Evolutionary conservation across 1,140 invertebrate genomes (phyloP).

Genomic region (Piezodorus guildinii): DNA sequence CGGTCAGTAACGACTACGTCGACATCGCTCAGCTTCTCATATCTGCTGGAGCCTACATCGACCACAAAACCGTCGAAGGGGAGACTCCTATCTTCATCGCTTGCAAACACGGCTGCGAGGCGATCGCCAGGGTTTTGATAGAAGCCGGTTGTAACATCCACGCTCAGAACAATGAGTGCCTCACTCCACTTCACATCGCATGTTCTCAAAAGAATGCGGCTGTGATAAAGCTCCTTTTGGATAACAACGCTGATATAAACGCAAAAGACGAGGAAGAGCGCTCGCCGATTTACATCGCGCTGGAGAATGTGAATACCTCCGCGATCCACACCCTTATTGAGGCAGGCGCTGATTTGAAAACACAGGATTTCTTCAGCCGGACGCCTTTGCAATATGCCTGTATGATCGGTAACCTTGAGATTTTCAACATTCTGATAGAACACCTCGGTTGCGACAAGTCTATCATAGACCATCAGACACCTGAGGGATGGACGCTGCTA

Average conservation of each 20-base stretch:
- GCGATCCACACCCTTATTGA: constrained; percentile 5
- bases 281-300: constrained; percentile 14
- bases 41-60: constrained; percentile 9
- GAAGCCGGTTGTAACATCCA: constrained; percentile 10
- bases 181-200: constrained; percentile 16
- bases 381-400: constrained; percentile 19
- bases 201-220: constrained; percentile 13
- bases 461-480: constrained; percentile 11
- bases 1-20: neutral
- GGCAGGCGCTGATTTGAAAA: constrained; percentile 1
- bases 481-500: constrained; percentile 19
- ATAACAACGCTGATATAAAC: constrained; percentile 3
- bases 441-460: neutral
- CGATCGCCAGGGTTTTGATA: constrained; percentile 9
- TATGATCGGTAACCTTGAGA: constrained; percentile 10
- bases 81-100: constrained; percentile 18
- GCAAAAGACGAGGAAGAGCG: constrained; percentile 12
- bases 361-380: constrained; percentile 13
- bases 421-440: constrained; percentile 16
- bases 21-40: constrained; percentile 13
- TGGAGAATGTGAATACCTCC: constrained; percentile 5
- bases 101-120: neutral
- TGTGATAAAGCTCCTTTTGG: constrained; percentile 6
- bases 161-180: constrained; percentile 9
- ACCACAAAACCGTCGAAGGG: constrained; percentile 16